phyloP scores from a whole-genome alignment of 2,113 vertebrate species.

The Stegostoma tigrinum region DNA sequence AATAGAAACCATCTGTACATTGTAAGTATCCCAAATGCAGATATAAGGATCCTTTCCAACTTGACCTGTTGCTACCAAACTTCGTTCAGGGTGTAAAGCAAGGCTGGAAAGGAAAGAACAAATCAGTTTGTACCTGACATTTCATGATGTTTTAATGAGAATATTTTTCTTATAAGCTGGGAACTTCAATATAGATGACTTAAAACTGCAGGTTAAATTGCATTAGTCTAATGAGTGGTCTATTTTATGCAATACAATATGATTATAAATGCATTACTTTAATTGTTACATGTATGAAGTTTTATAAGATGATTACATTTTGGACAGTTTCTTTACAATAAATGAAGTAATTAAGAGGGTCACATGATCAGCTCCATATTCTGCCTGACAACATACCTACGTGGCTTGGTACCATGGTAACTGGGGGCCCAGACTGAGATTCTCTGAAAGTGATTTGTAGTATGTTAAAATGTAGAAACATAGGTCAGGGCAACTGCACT shows the following conservation, averaged over 20 bases:
- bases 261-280: background rate
- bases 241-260: background rate
- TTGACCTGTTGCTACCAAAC: conserved; percentile 87
- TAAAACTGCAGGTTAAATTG: background rate
- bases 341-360: background rate
- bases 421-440: background rate
- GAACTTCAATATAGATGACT: background rate
- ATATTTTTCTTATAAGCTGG: background rate
- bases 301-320: background rate
- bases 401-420: background rate
- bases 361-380: background rate
- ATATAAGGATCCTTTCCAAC: conserved; percentile 91
- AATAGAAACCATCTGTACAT: conserved; percentile 80
- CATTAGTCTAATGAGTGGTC: background rate
- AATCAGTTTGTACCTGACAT: background rate
- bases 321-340: background rate
- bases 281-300: background rate
- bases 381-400: background rate
- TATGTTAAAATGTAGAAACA: background rate
- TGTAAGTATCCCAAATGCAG: conserved; percentile 89
- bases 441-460: background rate
- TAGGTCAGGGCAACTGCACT: background rate
- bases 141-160: background rate
- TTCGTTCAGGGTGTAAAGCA: conserved; percentile 87
- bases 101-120: conserved; percentile 63